Evolutionary conservation across 2,113 vertebrate species (phyloP), one percentile per base, ranked within the genome.

Genomic region (Telmatochromis bifrenatus): DNA sequence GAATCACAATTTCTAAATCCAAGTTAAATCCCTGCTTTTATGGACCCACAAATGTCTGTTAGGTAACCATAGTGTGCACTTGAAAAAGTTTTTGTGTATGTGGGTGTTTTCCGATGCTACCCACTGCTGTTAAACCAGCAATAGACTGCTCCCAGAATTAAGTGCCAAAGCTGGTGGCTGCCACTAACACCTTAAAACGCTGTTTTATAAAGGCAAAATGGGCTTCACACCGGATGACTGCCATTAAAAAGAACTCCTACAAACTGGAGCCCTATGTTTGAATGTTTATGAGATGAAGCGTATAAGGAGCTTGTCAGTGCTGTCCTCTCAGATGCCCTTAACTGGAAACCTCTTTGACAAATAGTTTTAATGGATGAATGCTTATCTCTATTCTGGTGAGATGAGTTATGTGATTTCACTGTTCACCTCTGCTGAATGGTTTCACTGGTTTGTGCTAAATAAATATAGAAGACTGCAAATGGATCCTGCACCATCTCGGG

Each of bases 381-480:
- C 94, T 94, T 91, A 95, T 94, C 94, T 92, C 94, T 95, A 94
- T 95, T 95, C 92, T 94, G 58, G 83, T 9, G 90, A 94, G 94
- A 90, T 91, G 91, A 92, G 86, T 82, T 88, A 93, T 93, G 91
- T 68, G 94, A 95, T 96, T 96, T 96, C 94, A 96, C 93, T 79
- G 92, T 96, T 96, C 96, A 93, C 94, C 93, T 94, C 93, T 81
- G 92, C 88, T 93, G 92, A 95, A 96, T 89, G 80, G 65, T 84
- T 77, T 75, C 92, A 95, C 94, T 96, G 93, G 91, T 94, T 95
- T 90, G 91, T 84, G 91, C 89, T 94, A 62, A 89, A 92, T 95
- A 95, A 96, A 96, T 93, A 96, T 79, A 83, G 62, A 56, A 83
- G 87, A 62, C 83, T 21, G 62, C 68, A 82, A 86, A 91, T 93